Evolutionary conservation across 2,888 invertebrate genomes (phyloP).

Genomic region (Latrodectus elegans): DNA sequence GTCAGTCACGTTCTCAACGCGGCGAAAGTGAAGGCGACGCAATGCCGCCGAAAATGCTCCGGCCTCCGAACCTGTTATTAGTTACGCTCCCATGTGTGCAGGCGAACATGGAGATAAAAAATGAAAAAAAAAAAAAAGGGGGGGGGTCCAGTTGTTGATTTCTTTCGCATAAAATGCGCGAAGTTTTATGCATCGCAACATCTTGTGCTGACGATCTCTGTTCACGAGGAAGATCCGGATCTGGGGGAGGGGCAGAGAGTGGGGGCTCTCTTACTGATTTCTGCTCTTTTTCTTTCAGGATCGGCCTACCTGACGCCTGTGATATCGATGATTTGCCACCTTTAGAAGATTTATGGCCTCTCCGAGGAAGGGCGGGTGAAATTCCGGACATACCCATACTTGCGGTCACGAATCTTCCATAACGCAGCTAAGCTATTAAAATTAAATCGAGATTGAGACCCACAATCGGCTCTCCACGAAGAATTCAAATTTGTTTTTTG

Average conservation of each 20-base stretch:
- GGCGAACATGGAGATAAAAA: slow-evolving; percentile 1
- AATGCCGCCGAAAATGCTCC: background rate
- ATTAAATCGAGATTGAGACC: background rate
- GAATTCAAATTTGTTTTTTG: background rate
- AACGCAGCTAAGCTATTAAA: background rate
- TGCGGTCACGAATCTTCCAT: background rate
- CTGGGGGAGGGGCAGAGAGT: background rate
- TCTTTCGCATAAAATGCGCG: slow-evolving; percentile 14
- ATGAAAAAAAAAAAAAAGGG: background rate
- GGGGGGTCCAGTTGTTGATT: background rate
- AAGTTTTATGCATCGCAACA: background rate
- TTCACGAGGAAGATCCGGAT: slow-evolving; percentile 20
- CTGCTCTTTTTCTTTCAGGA: background rate
- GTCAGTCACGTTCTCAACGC: no score
- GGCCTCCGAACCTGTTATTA: background rate
- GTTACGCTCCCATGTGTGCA: background rate
- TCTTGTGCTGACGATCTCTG: background rate
- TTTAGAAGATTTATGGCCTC: slow-evolving; percentile 35
- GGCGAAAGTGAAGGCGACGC: background rate
- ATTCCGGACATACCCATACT: background rate
- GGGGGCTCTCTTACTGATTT: background rate
- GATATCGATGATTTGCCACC: slow-evolving; percentile 57
- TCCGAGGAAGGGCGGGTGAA: background rate
- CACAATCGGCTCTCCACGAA: background rate
- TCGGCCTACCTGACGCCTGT: slow-evolving; percentile 53